phyloP scores from a whole-genome alignment of 2,797 vertebrate genomes.

The Tragelaphus oryx region DNA sequence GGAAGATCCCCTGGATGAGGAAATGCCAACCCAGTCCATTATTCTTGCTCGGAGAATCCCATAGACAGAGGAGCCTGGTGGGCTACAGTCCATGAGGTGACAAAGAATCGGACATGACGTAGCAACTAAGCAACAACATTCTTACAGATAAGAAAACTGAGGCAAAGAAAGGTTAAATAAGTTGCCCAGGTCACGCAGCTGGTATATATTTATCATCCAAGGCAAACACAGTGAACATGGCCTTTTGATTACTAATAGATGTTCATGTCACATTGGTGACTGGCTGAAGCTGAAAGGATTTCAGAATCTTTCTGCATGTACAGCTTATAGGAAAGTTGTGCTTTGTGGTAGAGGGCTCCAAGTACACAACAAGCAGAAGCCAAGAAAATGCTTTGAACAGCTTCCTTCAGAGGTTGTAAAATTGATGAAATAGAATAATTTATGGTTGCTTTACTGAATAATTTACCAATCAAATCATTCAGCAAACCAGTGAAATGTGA shows the following conservation, averaged over 20 bases:
- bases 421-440: slow-evolving; percentile 61
- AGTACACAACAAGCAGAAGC: accelerated
- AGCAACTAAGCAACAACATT: neutral
- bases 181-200: neutral
- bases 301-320: no score
- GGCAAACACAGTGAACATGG: neutral
- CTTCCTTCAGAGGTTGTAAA: slow-evolving; percentile 45
- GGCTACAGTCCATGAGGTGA: neutral
- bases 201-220: neutral
- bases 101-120: neutral
- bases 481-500: slow-evolving; percentile 20
- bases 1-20: neutral
- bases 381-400: slow-evolving; percentile 2
- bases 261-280: neutral
- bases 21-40: neutral
- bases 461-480: slow-evolving; percentile 48
- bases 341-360: neutral
- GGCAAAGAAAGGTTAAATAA: neutral
- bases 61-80: neutral
- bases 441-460: slow-evolving; percentile 55
- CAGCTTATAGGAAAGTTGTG: neutral
- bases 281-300: neutral
- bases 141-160: neutral
- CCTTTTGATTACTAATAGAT: neutral
- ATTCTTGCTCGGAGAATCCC: neutral